Evolutionary conservation across 2,797 vertebrate species (phyloP), one percentile per base, ranked within the genome.

Genomic region (Cossypha caffra): DNA sequence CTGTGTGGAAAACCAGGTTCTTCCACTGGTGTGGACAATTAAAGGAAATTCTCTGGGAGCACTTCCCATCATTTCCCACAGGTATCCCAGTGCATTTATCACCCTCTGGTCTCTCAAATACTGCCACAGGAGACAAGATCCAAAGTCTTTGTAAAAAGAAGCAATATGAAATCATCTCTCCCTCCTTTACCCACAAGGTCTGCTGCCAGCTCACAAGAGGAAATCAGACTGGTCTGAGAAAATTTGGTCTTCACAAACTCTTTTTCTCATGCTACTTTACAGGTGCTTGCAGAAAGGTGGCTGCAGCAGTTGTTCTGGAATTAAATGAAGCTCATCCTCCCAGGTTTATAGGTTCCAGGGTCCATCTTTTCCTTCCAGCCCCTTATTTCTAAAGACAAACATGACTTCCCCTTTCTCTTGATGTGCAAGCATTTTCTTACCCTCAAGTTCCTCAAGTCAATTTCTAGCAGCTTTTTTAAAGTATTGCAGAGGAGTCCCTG

Each of bases 61-160:
- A 4, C 7, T 64, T 47, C 52, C 29, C 68, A 59, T 64, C 4
- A 1, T 25, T 69, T 77, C 57, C 61, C 55, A 78, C 17, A 8
- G 14, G 1, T 20, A 23, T 61, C 26, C 51, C 52, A 69, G 0
- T 1, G 12, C 23, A 17, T 5, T 40, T 3, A 0, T 71, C 68
- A 67, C 29, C 45, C 57, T 78, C n/a, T 2, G 1, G 6, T 71
- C 29, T 66, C 86, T 57, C 52, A 62, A 51, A 55, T 15, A 48
- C 21, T 28, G 29, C 29, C 67, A 62, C 0, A 0, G 45, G 48
- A 67, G 23, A 28, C 8, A 2, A 6, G 24, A 71, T 48, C 38
- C 48, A 35, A 74, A 62, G 58, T 23, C 71, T 52, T 50, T 51
- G 9, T n/a, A 24, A 47, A 54, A 16, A 69, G n/a, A 50, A 71